Evolutionary conservation across 2,888 invertebrate species (phyloP), one percentile per base, ranked within the genome.

Genomic region (Fragum fragum): DNA sequence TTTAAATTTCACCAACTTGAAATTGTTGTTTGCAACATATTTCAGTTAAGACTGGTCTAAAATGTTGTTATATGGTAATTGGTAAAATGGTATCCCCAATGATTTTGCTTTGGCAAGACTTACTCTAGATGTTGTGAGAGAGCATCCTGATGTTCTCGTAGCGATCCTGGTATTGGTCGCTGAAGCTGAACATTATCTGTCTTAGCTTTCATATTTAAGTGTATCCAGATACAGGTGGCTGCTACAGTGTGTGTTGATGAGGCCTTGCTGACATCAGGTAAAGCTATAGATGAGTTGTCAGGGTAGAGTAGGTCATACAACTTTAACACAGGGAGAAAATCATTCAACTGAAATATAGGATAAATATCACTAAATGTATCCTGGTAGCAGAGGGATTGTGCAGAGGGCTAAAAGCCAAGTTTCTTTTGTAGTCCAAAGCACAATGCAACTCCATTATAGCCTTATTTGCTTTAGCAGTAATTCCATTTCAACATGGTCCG

Each of bases 191-290:
- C 97, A 91, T 97, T 97, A 93, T 98, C 98, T 1, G 97, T 96
- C 93, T 98, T 97, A 0, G 98, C 98, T 95, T 99, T 99, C 93
- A 98, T 93, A 81, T 91, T 98, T 81, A 99, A 95, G 95, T 99
- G 98, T 94, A 99, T 98, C 98, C 99, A 99, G 93, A 99, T 98
- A 92, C 98, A 98, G 16, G 98, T 97, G 84, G 98, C 97, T 0
- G 99, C 98, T 97, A 99, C 97, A 94, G 97, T 97, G 93, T 97
- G 97, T 16, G 97, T 97, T 91, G 97, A 97, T 78, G 97, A 96
- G 0, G 98, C 96, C 91, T 97, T 97, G 68, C 96, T 97, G 87
- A 97, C 97, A 94, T 99, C 98, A 0, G 99, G 99, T 16, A 98
- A 97, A 0, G 97, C 97, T 32, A 99, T 94, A 0, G 98, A 97